Conservation (phyloP, 2,113 vertebrate genomes). For the Podarcis raffonei region DNA sequence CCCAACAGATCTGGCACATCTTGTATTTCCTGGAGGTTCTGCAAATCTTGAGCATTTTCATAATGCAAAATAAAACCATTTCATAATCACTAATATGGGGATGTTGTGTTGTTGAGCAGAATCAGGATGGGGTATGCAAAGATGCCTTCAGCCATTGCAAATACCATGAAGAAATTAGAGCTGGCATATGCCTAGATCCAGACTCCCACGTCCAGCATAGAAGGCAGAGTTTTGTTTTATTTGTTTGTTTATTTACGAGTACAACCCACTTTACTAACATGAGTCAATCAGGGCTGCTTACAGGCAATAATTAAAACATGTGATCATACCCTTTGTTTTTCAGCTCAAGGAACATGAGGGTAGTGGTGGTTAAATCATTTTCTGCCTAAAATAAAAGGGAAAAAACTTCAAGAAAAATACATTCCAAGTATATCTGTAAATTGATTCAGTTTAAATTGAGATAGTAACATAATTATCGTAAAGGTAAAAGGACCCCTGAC, state of each 20-base stretch:
- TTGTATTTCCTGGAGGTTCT: neutral
- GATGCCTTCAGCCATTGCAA: neutral
- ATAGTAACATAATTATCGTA: neutral
- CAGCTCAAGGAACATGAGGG: neutral
- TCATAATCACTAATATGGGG: neutral
- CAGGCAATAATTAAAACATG: neutral
- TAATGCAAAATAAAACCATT: neutral
- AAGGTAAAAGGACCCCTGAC: no score
- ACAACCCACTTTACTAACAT: neutral
- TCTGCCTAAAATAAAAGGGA: neutral
- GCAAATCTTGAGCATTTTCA: neutral
- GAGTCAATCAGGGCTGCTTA: neutral
- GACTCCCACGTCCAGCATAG: neutral
- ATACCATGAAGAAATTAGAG: neutral
- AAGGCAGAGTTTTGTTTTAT: neutral
- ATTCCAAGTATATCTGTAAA: neutral
- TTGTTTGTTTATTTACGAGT: neutral
- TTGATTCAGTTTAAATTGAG: neutral
- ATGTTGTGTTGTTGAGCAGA: no score
- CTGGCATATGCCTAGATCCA: neutral
- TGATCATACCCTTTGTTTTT: neutral
- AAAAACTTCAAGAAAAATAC: neutral
- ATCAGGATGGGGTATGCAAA: neutral
- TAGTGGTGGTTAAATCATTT: neutral
- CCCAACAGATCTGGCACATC: neutral